Conservation (phyloP, 1,140 invertebrate genomes). For the Laupala kohalensis region DNA sequence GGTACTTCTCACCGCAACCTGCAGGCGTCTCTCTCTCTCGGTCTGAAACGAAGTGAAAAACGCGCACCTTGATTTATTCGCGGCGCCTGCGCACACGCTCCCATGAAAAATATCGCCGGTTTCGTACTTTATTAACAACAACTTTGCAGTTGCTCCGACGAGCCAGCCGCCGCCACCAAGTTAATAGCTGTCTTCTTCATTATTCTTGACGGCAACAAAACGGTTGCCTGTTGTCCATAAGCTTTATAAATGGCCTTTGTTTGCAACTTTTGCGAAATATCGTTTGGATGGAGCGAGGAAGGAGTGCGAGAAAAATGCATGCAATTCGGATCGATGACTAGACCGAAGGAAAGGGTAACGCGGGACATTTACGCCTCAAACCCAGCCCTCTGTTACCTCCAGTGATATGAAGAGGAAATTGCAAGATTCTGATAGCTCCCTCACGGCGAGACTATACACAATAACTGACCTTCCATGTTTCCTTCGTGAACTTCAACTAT, state of each 20-base stretch:
- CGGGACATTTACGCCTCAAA: no score
- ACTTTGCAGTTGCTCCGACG: background rate
- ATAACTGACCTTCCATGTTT: no score
- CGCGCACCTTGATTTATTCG: background rate
- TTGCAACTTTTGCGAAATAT: background rate
- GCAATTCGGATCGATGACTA: background rate
- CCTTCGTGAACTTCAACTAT: no score
- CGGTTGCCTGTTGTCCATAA: background rate
- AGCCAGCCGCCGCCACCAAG: background rate
- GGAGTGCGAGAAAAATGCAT: background rate
- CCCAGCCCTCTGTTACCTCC: no score
- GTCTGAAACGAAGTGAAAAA: background rate
- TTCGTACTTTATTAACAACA: background rate
- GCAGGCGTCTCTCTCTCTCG: no score
- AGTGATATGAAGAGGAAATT: no score
- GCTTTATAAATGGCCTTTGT: background rate
- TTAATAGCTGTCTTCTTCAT: background rate
- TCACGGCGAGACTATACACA: no score
- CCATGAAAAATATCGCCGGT: background rate
- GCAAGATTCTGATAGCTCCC: no score
- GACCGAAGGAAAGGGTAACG: no score
- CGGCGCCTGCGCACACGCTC: background rate
- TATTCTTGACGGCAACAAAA: background rate
- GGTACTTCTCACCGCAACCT: no score
- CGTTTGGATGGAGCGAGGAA: background rate